A percentile compares a stretch with the other conserved stretches of the same genome.
These are phyloP conservation scores for Carcharodon carcharias DNA, from an alignment of 2,797 vertebrate species.

Conservation along the genomic window DNA sequence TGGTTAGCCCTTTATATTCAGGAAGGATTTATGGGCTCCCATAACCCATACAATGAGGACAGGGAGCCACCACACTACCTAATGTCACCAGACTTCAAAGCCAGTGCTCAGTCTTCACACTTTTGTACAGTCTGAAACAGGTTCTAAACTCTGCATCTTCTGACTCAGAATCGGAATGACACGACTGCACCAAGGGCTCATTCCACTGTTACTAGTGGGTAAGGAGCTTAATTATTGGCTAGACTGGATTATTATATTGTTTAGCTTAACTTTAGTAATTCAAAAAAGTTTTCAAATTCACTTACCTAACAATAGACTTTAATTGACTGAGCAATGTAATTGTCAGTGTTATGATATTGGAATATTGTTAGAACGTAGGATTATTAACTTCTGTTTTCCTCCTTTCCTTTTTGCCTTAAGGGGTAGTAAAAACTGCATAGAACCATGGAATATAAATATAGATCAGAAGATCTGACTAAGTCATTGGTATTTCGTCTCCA, in stretches of 20 bases:
- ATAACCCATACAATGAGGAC: neutral
- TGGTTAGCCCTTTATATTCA: neutral
- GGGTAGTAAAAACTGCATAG: neutral
- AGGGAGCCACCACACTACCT: neutral
- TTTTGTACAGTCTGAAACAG: neutral
- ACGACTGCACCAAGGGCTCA: neutral
- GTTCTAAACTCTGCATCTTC: neutral
- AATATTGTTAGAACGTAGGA: neutral
- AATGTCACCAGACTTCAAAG: neutral
- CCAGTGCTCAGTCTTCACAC: neutral
- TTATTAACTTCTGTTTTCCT: neutral
- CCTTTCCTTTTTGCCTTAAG: neutral
- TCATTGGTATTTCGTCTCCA: slow-evolving; percentile 64
- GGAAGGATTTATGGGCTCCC: neutral
- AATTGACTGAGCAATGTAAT: neutral
- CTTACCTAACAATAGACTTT: neutral
- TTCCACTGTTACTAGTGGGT: neutral
- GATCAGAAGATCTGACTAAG: slow-evolving; percentile 1
- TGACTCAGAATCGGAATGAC: neutral
- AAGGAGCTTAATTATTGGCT: neutral
- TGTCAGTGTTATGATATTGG: neutral
- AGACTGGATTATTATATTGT: neutral
- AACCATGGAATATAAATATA: slow-evolving; percentile 45
- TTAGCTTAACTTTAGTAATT: neutral
- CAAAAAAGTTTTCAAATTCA: neutral